These are phyloP conservation scores for Sula dactylatra DNA, from an alignment of 2,113 vertebrate genomes.

Conservation along the genomic window DNA sequence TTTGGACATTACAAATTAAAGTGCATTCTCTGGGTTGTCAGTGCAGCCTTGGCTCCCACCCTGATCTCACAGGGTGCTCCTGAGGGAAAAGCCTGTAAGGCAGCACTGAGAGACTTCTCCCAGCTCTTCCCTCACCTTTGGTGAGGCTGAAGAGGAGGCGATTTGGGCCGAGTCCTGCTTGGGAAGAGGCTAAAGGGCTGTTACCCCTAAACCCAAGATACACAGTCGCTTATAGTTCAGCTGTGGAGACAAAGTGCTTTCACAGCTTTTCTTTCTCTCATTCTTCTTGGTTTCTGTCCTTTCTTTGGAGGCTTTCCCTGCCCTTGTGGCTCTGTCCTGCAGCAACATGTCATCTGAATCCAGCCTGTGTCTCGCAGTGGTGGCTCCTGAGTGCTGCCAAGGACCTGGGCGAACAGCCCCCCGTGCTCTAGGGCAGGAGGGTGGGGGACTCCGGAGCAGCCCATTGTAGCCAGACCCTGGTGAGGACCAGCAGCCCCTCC, in stretches of 20 bases:
- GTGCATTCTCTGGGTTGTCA: neutral
- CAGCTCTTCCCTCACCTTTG: neutral
- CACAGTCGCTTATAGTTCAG: neutral
- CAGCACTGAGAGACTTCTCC: neutral
- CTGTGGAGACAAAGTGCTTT: neutral
- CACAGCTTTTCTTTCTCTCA: neutral
- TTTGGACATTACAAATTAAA: neutral
- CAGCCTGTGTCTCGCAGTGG: neutral
- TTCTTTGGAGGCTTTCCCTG: neutral
- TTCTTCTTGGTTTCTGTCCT: neutral
- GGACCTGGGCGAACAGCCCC: neutral
- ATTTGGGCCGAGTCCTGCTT: neutral
- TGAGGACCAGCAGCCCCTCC: neutral
- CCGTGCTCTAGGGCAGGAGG: neutral
- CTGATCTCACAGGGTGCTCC: neutral
- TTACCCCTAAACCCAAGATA: neutral
- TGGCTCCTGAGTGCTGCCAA: neutral
- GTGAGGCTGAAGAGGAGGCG: neutral
- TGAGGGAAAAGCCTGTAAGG: too few species aligned
- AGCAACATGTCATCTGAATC: neutral
- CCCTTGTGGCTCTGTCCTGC: neutral
- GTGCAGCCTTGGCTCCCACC: neutral
- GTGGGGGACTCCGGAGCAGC: neutral
- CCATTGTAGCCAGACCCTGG: neutral
- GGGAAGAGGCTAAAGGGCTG: neutral